Evolutionary conservation across 2,888 invertebrate species (phyloP).

Genomic region (Bellardia pandia): DNA sequence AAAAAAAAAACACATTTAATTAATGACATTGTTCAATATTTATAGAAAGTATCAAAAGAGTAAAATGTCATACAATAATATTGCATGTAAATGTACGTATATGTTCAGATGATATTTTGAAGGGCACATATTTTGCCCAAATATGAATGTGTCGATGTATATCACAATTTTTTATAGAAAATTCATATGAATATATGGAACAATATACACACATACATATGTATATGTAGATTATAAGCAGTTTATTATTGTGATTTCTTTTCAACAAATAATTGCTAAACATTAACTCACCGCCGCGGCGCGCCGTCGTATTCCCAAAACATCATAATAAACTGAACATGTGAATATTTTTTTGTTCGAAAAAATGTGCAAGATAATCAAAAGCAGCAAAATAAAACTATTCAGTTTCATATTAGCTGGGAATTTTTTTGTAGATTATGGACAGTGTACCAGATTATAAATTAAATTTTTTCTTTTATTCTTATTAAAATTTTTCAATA

Average conservation of each 20-base stretch:
- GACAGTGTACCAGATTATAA: neutral
- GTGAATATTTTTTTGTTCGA: neutral
- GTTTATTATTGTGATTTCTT: neutral
- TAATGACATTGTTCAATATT: no score
- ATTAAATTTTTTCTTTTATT: neutral
- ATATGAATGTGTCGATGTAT: no score
- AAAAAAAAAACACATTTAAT: no score
- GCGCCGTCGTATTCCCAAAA: neutral
- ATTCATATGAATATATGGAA: no score
- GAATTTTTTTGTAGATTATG: slow-evolving; percentile 3
- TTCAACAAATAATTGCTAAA: neutral
- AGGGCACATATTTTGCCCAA: neutral
- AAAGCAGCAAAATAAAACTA: neutral
- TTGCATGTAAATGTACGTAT: neutral
- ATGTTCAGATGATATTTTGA: no score
- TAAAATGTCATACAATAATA: no score
- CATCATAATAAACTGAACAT: neutral
- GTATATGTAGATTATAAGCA: neutral
- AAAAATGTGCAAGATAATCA: slow-evolving; percentile 48
- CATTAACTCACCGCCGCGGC: neutral
- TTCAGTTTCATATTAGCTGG: neutral
- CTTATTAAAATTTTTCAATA: neutral
- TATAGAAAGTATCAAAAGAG: no score
- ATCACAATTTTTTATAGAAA: no score
- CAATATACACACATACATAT: neutral